Percentiles rank a stretch among this genome's conserved stretches.
Evolutionary conservation across 37 sponge, comb jelly and placozoan species (phyloP).

Genomic region (Aplysina aerophoba): DNA sequence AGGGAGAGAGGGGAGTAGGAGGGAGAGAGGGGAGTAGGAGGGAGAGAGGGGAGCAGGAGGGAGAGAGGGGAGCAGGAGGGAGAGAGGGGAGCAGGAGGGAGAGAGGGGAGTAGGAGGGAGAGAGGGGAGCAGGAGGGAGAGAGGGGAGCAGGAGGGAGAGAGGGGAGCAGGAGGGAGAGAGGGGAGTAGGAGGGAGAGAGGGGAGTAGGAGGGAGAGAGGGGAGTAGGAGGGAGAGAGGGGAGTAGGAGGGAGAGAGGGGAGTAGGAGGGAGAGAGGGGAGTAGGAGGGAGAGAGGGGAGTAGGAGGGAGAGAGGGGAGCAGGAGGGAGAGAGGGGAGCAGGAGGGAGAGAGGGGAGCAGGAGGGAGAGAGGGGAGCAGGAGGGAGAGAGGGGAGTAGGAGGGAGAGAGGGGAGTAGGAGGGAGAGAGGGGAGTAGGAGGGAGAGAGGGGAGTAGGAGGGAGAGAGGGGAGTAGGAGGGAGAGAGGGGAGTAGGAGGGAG

Average conservation of each 20-base stretch:
- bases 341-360: background rate
- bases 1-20: background rate
- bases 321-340: background rate
- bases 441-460: conserved; percentile 64
- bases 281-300: conserved; percentile 1
- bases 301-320: background rate
- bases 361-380: background rate
- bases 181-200: background rate
- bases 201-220: background rate
- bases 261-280: background rate
- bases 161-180: background rate
- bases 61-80: no score
- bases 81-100: conserved; percentile 14
- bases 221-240: no score
- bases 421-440: background rate
- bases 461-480: background rate
- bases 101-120: conserved; percentile 19
- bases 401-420: background rate
- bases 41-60: no score
- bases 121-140: conserved; percentile 5
- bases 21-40: background rate
- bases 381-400: conserved; percentile 10
- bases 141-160: conserved; percentile 3
- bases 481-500: background rate
- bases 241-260: background rate